Percentiles rank a stretch among this genome's conserved stretches.
Evolutionary conservation across 2,113 vertebrate genomes (phyloP).

Genomic region (Chiloscyllium plagiosum): DNA sequence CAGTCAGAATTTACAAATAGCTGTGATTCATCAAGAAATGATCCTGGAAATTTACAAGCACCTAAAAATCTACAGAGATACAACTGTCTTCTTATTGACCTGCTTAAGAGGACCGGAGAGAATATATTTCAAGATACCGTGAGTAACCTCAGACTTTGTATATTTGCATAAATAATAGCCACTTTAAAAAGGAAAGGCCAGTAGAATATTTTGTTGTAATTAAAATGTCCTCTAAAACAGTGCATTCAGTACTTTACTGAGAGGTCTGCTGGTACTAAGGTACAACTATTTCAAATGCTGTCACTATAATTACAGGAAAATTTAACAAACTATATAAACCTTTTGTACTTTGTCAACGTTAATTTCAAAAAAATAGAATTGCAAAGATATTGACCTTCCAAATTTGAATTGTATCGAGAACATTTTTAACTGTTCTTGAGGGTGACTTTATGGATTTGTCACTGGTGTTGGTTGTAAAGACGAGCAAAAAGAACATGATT

Average conservation of each 20-base stretch:
- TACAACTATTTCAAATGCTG: background rate
- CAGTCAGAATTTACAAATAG: background rate
- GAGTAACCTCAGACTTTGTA: background rate
- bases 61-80: background rate
- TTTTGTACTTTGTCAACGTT: background rate
- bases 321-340: background rate
- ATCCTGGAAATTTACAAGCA: background rate
- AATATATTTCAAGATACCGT: background rate
- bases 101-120: background rate
- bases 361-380: background rate
- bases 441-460: background rate
- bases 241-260: background rate
- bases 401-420: background rate
- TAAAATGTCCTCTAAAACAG: background rate
- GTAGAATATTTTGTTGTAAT: background rate
- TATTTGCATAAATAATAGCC: background rate
- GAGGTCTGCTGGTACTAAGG: background rate
- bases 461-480: background rate
- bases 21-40: background rate
- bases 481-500: background rate
- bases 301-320: background rate
- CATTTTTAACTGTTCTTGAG: background rate
- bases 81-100: background rate
- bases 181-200: background rate
- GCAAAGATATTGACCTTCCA: background rate